A percentile compares a stretch with the other conserved stretches of the same genome.
phyloP scores from a whole-genome alignment of 2,888 invertebrate species.

The Cabera pusaria region DNA sequence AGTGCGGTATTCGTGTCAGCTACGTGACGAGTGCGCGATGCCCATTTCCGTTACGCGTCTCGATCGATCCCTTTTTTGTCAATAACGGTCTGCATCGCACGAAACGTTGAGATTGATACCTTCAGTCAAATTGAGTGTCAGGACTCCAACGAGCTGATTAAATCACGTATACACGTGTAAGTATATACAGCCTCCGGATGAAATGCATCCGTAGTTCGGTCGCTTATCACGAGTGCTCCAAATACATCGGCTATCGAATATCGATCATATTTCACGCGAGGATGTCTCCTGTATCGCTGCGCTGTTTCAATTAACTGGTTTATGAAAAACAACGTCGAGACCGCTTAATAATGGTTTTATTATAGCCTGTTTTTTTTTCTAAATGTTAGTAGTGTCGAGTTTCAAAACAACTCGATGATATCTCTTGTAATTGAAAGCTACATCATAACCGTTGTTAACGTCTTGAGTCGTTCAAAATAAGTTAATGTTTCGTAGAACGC shows the following conservation, averaged over 20 bases:
- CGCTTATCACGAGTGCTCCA: constrained; percentile 68
- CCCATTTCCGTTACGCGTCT: constrained; percentile 78
- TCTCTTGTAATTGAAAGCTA: constrained; percentile 3
- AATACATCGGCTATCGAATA: constrained; percentile 55
- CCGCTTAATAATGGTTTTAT: constrained; percentile 5
- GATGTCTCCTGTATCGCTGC: constrained; percentile 27
- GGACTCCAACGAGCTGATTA: constrained; percentile 72
- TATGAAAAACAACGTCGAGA: constrained; percentile 9
- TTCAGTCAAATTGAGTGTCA: constrained; percentile 72
- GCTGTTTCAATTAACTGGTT: constrained; percentile 15
- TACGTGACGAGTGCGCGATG: constrained; percentile 70
- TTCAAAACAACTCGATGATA: constrained; percentile 12
- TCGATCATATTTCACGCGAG: constrained; percentile 46
- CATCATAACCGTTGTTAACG: constrained; percentile 1
- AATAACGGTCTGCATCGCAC: constrained; percentile 76
- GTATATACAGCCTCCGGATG: constrained; percentile 50
- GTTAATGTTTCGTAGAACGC: too few relatives aligned
- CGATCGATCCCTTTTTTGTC: constrained; percentile 78
- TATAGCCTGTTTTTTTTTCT: constrained; percentile 1
- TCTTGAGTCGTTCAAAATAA: too few relatives aligned
- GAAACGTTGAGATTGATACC: constrained; percentile 77
- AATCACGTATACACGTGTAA: constrained; percentile 80
- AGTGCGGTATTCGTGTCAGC: constrained; percentile 73
- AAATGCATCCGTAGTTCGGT: constrained; percentile 67
- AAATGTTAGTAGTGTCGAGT: constrained; percentile 10